Evolutionary conservation across 2,888 invertebrate genomes (phyloP), one percentile per base, ranked within the genome.

Genomic region (Leucophora obtusa): DNA sequence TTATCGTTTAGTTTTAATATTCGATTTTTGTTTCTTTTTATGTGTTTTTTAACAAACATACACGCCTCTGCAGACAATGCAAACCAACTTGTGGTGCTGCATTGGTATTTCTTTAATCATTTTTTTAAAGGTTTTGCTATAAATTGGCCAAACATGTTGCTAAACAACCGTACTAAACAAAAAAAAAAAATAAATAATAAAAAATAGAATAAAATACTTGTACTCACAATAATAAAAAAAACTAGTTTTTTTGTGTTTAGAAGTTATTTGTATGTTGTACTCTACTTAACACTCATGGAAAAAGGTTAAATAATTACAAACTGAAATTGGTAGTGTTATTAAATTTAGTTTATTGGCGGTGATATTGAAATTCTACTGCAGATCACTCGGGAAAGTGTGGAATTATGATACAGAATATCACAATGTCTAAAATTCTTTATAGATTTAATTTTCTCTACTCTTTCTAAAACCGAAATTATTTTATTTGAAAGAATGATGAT

Each of bases 71-170:
- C 81, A 78, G 77, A 74, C 81, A 82, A 73, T 71, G 58, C 58
- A 72, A 71, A 51, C 63, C 68, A 24, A 68, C 62, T 74, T 80
- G 65, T 43, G 35, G 54, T 65, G 63, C 43, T 75, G 75, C 68
- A 71, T 65, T 60, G 74, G 59, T 38, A 74, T 56, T 14, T 58
- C 53, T 60, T 83, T 77, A 77, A 66, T 83, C 78, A 80, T 35
- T 73, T 56, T 58, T 24, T 68, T 21, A 50, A 24, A 21, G 80
- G 82, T 82, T 83, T 78, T 59, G 82, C 80, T 70, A 62, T 59
- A 71, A 76, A 83, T 84, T 83, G 80, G 81, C 71, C 77, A 84
- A 84, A 83, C 85, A 84, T 83, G 84, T 83, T 80, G 78, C 79
- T 72, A 70, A 69, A 82, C 83, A 77, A 79, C 79, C 68, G 56